Percentiles rank a stretch among this genome's conserved stretches.
phyloP scores from a whole-genome alignment of 2,888 invertebrate species.

The Drosophila kanekoi region DNA sequence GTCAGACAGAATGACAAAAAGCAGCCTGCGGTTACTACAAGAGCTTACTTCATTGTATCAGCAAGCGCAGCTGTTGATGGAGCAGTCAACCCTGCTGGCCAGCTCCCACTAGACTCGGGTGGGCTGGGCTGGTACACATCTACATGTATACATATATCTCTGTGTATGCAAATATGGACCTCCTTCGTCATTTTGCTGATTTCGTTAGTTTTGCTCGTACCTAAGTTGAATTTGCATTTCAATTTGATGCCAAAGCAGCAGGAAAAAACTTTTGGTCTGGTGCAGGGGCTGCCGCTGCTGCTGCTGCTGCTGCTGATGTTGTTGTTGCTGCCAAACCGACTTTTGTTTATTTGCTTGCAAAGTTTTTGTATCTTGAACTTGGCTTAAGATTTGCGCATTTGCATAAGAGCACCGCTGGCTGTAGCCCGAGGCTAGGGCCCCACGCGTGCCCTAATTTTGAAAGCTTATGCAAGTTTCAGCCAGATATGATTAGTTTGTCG shows the following conservation, averaged over 20 bases:
- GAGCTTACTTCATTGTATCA: neutral
- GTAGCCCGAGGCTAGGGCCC: neutral
- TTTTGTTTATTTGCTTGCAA: constrained; percentile 70
- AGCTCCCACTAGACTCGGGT: neutral
- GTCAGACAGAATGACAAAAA: neutral
- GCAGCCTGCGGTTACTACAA: neutral
- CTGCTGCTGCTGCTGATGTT: constrained; percentile 2
- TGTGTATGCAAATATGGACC: constrained; percentile 27
- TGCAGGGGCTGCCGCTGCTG: neutral
- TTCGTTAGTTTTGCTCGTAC: constrained; percentile 71
- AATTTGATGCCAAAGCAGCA: constrained; percentile 64
- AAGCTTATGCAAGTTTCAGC: constrained; percentile 49
- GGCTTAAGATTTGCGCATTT: constrained; percentile 60
- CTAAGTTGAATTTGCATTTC: constrained; percentile 75
- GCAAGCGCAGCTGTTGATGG: constrained; percentile 1
- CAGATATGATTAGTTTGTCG: constrained; percentile 59
- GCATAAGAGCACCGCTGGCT: constrained; percentile 44
- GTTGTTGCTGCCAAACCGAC: constrained; percentile 25
- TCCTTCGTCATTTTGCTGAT: constrained; percentile 37
- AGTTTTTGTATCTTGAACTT: constrained; percentile 70
- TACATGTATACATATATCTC: neutral
- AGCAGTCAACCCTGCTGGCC: neutral
- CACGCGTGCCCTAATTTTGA: constrained; percentile 22
- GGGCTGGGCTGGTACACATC: neutral
- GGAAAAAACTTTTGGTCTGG: constrained; percentile 50